Evolutionary conservation across 2,797 vertebrate species (phyloP).

Genomic region (Lindbergichthys nudifrons): DNA sequence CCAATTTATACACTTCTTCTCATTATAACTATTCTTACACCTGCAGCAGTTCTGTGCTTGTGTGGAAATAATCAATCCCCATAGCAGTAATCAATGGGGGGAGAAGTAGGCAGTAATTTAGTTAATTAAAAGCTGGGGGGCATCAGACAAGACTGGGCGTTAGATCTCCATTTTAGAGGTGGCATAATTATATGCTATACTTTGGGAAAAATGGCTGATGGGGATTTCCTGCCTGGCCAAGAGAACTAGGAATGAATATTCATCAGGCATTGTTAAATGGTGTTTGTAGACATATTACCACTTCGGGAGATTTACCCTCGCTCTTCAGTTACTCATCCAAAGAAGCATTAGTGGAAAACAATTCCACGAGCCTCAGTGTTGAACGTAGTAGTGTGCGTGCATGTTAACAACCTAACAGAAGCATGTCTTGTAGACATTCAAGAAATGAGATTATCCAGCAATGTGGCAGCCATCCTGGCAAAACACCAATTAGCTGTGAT

Average conservation of each 20-base stretch:
- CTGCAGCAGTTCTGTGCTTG: constrained; percentile 58
- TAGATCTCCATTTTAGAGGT: constrained; percentile 80
- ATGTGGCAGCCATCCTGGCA: constrained; percentile 38
- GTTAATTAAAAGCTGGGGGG: constrained; percentile 88
- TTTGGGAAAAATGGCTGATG: constrained; percentile 80
- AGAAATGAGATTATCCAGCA: constrained; percentile 41
- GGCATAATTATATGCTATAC: constrained; percentile 81
- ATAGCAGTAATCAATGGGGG: constrained; percentile 81
- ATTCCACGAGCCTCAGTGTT: constrained; percentile 34
- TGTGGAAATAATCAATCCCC: constrained; percentile 79
- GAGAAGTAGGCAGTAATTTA: constrained; percentile 83
- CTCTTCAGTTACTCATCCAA: constrained; percentile 61
- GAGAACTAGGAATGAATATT: constrained; percentile 84
- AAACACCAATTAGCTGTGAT: constrained; percentile 65
- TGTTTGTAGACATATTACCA: constrained; percentile 78
- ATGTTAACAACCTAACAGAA: constrained; percentile 35
- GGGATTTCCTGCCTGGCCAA: constrained; percentile 70
- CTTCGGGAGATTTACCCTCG: constrained; percentile 65
- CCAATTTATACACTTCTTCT: constrained; percentile 46
- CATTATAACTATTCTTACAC: constrained; percentile 69
- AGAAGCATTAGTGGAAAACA: constrained; percentile 55
- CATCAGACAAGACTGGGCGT: constrained; percentile 72
- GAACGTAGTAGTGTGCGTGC: constrained; percentile 21
- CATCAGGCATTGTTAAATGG: constrained; percentile 82
- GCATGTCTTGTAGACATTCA: constrained; percentile 32